phyloP scores from a whole-genome alignment of 2,888 invertebrate genomes.

The Folsomia candida region DNA sequence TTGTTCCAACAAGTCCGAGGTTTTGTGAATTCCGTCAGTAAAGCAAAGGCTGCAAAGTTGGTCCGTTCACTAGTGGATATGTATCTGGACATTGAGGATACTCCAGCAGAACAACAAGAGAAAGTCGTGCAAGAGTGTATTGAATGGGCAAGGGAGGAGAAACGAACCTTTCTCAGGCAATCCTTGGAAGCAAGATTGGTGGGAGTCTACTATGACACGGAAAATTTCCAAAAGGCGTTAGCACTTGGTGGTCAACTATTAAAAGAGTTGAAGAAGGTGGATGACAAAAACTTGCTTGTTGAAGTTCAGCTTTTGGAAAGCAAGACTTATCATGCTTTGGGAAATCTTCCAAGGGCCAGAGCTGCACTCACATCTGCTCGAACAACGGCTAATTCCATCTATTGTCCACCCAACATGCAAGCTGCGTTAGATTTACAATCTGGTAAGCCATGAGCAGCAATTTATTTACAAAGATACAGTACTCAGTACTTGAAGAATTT shows the following conservation, averaged over 20 bases:
- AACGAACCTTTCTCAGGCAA: conserved; percentile 93
- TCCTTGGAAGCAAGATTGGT: conserved; percentile 91
- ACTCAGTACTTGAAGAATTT: not conserved
- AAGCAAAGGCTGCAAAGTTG: conserved; percentile 98
- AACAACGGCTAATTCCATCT: conserved; percentile 99
- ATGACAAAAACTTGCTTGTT: conserved; percentile 97
- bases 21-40: conserved; percentile 90
- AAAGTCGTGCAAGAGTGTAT: conserved; percentile 81
- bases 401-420: conserved; percentile 98
- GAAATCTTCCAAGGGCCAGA: conserved; percentile 92
- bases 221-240: conserved; percentile 82
- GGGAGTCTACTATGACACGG: conserved; percentile 89
- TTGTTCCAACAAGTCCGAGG: conserved; percentile 93
- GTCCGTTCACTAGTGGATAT: conserved; percentile 95
- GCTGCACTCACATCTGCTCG: conserved; percentile 96
- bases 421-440: conserved; percentile 96
- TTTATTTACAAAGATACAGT: conserved; percentile 16
- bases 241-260: conserved; percentile 80
- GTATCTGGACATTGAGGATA: conserved; percentile 95
- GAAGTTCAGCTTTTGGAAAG: conserved; percentile 97
- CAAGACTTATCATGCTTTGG: conserved; percentile 96
- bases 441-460: conserved; percentile 61
- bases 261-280: conserved; percentile 94
- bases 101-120: conserved; percentile 85
- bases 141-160: conserved; percentile 98